Evolutionary conservation across 2,888 invertebrate species (phyloP).

Genomic region (Agriopis leucophaearia): DNA sequence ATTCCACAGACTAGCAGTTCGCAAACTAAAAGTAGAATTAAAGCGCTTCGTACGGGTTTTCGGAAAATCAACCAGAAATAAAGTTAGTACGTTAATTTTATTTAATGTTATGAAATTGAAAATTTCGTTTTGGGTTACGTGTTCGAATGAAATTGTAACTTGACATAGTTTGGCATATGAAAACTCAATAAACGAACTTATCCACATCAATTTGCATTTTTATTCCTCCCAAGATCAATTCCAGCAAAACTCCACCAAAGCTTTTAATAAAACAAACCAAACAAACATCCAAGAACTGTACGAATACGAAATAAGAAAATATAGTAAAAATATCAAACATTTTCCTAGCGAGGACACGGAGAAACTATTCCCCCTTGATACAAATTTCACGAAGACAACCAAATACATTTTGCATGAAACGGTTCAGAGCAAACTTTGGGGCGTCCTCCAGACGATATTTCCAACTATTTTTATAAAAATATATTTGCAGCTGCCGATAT

Average conservation of each 20-base stretch:
- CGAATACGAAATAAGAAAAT: conserved; percentile 48
- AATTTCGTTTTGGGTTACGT: not conserved
- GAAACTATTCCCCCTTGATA: conserved; percentile 68
- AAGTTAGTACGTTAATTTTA: too few relatives aligned
- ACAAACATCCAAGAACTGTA: conserved; percentile 43
- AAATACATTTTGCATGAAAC: conserved; percentile 83
- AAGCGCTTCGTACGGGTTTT: too few relatives aligned
- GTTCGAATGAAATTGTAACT: not conserved
- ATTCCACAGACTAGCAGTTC: too few relatives aligned
- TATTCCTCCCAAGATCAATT: conserved; percentile 39
- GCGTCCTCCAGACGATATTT: conserved; percentile 58
- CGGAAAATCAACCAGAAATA: too few relatives aligned
- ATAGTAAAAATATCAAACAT: conserved; percentile 66
- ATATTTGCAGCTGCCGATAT: conserved; percentile 48
- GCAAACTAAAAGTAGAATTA: too few relatives aligned
- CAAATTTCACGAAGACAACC: conserved; percentile 66
- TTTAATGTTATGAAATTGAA: not conserved
- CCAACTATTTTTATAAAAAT: conserved; percentile 62
- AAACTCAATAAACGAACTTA: conserved; percentile 27
- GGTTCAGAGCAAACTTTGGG: conserved; percentile 55
- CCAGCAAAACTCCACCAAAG: conserved; percentile 35
- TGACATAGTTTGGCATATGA: not conserved
- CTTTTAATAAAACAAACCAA: conserved; percentile 48
- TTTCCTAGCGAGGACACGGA: conserved; percentile 55
- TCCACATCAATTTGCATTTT: conserved; percentile 29